Evolutionary conservation across 2,797 vertebrate species (phyloP).

Genomic region (Malacoctenus gilli): DNA sequence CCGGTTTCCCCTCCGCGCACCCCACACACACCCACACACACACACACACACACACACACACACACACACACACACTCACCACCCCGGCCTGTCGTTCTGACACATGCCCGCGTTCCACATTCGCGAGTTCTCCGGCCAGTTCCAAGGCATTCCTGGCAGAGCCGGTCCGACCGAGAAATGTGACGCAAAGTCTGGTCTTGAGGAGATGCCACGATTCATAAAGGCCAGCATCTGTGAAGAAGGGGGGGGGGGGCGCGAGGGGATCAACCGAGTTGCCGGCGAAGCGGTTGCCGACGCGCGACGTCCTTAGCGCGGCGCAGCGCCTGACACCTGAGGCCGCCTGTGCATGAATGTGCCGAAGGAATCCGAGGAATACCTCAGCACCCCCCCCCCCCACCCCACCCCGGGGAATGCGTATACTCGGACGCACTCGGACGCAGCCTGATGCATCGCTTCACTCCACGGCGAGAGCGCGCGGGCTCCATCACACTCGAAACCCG

Average conservation of each 20-base stretch:
- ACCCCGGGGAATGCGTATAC: constrained; percentile 59
- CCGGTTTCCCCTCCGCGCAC: constrained; percentile 20
- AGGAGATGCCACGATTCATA: constrained; percentile 61
- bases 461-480: constrained; percentile 43
- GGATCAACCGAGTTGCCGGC: constrained; percentile 37
- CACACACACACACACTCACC: too few species aligned
- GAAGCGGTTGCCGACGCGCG: constrained; percentile 19
- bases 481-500: constrained; percentile 55
- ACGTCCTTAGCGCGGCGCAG: too few species aligned
- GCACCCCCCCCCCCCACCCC: too few species aligned
- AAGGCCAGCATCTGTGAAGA: constrained; percentile 57
- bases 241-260: too few species aligned
- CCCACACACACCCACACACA: constrained; percentile 15
- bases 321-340: constrained; percentile 67
- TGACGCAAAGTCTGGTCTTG: constrained; percentile 62
- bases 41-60: constrained; percentile 16
- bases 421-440: constrained; percentile 32
- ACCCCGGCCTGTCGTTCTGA: too few species aligned
- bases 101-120: constrained; percentile 14
- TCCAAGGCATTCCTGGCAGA: constrained; percentile 67
- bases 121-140: constrained; percentile 28
- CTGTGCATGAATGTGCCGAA: constrained; percentile 54
- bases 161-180: constrained; percentile 49
- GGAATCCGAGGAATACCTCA: constrained; percentile 59
- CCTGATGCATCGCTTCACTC: constrained; percentile 54